Base-by-base conservation (phyloP, 2,113 vertebrate genomes). In the Crotalus horridus region DNA sequence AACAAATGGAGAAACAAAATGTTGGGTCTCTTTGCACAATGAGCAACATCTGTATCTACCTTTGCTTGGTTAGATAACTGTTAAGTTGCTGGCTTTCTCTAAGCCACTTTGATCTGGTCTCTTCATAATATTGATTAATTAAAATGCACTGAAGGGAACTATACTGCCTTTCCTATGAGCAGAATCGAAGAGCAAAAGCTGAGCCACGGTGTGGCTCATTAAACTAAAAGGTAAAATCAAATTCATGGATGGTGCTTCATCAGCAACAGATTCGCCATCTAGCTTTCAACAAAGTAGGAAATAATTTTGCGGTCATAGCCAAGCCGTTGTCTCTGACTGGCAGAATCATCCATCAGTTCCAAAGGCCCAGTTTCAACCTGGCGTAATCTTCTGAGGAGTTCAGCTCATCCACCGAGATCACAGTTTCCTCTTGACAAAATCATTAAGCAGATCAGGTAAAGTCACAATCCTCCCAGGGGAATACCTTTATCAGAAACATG, bases 11-110 rank as follows among this genome's bases (percentile, higher is more conserved):
- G 15, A 89, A 90, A 91, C 9, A 0, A 93, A 90, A 93, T 92
- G 85, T 94, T 95, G 90, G 94, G 7, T 2, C 3, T 95, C 96
- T 95, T 94, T 90, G 92, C 9, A 92, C 55, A 69, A 92, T 94
- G 81, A 93, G 51, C 94, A 29, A 87, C 4, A 54, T 39, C 86
- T 88, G 7, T 17, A 88, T 93, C 51, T 95, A 9, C 6, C 23
- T 96, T 94, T 94, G 46, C 11, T 95, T 94, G 53, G 92, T 95
- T 95, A 94, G 17, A 5, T 93, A 69, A 8, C 39, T 95, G 12
- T 69, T 91, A 92, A 92, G 1, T 94, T 3, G 0, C 1, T 90
- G 39, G 26, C 23, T 96, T 95, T 91, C 53, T 94, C 21, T 88
- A 81, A 94, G 21, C 0, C 4, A 93, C 85, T 93, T 90, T 94